Conservation (phyloP, 2,797 vertebrate species). For the Bradypodion ventrale region DNA sequence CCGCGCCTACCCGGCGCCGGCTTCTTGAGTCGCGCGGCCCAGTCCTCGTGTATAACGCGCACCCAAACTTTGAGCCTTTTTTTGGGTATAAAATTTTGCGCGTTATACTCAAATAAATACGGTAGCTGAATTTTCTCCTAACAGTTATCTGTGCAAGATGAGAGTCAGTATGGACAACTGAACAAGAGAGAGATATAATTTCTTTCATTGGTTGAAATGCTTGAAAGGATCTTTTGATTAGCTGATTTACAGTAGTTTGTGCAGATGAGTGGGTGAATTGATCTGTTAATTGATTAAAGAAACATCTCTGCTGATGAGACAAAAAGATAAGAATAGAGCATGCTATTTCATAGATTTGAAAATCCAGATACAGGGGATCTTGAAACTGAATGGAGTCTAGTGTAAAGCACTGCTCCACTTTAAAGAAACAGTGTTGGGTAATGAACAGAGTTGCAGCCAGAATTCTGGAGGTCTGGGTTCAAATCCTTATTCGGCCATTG, state of each 20-base stretch:
- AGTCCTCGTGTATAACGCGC: too few species aligned
- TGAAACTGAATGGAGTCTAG: neutral
- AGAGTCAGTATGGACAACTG: neutral
- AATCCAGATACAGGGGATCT: neutral
- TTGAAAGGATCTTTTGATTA: neutral
- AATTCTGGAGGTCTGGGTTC: too few species aligned
- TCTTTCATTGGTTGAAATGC: slow-evolving; percentile 15
- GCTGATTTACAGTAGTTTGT: neutral
- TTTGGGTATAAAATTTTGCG: too few species aligned
- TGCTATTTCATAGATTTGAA: neutral
- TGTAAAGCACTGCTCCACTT: neutral
- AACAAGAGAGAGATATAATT: neutral
- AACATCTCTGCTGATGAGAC: neutral
- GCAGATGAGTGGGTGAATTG: neutral
- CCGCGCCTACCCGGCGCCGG: too few species aligned
- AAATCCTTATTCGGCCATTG: too few species aligned
- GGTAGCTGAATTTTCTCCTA: neutral
- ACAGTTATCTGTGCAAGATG: neutral
- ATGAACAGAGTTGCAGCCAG: too few species aligned
- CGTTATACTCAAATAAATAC: too few species aligned
- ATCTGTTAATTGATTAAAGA: slow-evolving; percentile 5
- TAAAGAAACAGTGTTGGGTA: too few species aligned
- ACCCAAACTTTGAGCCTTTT: too few species aligned
- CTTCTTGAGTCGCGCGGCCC: too few species aligned
- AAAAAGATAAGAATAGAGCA: neutral